Evolutionary conservation across 2,113 vertebrate species (phyloP).

Genomic region (Corydoras maculifer): DNA sequence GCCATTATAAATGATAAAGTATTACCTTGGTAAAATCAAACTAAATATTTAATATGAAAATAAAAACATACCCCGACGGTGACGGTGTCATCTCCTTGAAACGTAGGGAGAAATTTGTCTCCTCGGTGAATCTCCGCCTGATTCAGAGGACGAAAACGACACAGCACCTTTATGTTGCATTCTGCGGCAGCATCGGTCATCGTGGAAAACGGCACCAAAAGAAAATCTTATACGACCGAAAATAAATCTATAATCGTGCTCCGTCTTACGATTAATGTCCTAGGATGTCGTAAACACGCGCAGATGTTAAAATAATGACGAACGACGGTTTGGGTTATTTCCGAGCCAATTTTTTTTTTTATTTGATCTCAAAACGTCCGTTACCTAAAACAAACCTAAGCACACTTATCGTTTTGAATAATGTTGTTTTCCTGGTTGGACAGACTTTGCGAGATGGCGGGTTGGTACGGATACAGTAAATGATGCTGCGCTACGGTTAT

Average conservation of each 20-base stretch:
- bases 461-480: constrained; percentile 16
- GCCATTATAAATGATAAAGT: too few species aligned
- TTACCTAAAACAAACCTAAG: not conserved
- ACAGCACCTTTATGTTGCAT: constrained; percentile 92
- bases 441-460: constrained; percentile 7
- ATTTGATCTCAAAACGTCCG: not conserved
- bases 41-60: too few species aligned
- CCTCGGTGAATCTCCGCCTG: constrained; percentile 80
- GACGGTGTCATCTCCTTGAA: constrained; percentile 82
- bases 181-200: constrained; percentile 82
- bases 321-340: too few species aligned
- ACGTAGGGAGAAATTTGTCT: constrained; percentile 85
- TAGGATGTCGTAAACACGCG: not conserved
- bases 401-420: not conserved
- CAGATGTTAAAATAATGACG: too few species aligned
- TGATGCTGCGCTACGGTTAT: constrained; percentile 31
- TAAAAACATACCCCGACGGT: constrained; percentile 73
- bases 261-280: too few species aligned
- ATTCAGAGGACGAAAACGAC: constrained; percentile 85
- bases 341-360: not conserved
- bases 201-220: not conserved
- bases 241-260: too few species aligned
- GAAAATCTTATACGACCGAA: not conserved
- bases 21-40: too few species aligned
- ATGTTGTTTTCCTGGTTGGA: not conserved